Evolutionary conservation across 2,888 invertebrate species (phyloP).

Genomic region (Stramonita haemastoma): DNA sequence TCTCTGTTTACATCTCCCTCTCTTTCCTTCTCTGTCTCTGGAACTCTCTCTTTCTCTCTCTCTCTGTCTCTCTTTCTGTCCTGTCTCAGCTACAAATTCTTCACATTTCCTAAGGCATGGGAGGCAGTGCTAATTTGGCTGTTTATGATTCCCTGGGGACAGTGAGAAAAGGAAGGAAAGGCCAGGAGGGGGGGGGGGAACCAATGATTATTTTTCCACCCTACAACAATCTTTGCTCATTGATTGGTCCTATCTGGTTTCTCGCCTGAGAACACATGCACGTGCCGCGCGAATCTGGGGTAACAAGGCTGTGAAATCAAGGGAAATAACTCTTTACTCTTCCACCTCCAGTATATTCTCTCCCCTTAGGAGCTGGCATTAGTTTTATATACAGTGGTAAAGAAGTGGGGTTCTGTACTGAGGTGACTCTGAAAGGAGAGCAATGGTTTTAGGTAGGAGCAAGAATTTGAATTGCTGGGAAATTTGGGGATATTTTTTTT

Average conservation of each 20-base stretch:
- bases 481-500: not conserved
- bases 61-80: too few relatives aligned
- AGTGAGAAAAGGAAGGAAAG: not conserved
- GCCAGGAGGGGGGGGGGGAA: not conserved
- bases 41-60: too few relatives aligned
- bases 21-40: too few relatives aligned
- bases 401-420: too few relatives aligned
- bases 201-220: not conserved
- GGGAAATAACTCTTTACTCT: constrained; percentile 35
- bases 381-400: not conserved
- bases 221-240: not conserved
- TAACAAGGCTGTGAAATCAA: constrained; percentile 30
- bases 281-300: constrained; percentile 20
- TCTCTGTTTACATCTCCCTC: too few relatives aligned
- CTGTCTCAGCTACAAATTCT: too few relatives aligned
- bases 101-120: too few relatives aligned
- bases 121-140: too few relatives aligned
- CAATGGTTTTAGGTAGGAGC: too few relatives aligned
- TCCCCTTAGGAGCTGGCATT: not conserved
- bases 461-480: too few relatives aligned
- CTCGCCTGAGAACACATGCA: constrained; percentile 17
- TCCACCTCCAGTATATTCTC: not conserved
- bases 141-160: constrained; percentile 1
- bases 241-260: constrained; percentile 23
- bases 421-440: too few relatives aligned